phyloP scores from a whole-genome alignment of 2,113 vertebrate species.

The Actinemys pallida region DNA sequence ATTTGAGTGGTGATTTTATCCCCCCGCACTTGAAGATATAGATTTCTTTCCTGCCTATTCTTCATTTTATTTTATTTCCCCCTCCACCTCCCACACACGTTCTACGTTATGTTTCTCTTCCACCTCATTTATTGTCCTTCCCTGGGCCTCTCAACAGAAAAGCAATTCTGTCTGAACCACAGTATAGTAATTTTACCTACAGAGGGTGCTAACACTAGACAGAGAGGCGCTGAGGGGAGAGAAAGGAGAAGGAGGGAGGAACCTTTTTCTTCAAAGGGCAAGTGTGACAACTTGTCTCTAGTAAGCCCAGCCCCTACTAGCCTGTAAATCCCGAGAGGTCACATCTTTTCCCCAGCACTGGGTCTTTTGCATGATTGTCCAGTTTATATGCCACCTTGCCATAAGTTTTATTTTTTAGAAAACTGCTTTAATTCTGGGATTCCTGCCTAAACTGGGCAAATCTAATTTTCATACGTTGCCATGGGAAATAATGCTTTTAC shows the following conservation, averaged over 20 bases:
- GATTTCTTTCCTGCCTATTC: not conserved
- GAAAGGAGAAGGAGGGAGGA: not conserved
- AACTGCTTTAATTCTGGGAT: constrained; percentile 29
- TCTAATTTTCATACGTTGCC: constrained; percentile 8
- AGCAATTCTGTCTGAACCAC: not conserved
- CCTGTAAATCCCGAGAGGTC: not conserved
- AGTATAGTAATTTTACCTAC: not conserved
- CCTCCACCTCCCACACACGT: accelerated
- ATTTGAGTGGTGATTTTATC: not conserved
- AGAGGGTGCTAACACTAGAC: not conserved
- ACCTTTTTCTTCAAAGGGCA: not conserved
- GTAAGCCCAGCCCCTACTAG: not conserved
- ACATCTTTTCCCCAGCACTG: not conserved
- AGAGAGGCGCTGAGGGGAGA: not conserved
- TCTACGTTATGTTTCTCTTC: not conserved
- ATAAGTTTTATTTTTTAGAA: not conserved
- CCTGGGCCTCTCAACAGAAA: not conserved
- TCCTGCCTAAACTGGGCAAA: constrained; percentile 11
- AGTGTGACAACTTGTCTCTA: not conserved
- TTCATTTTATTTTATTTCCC: not conserved
- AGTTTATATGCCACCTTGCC: not conserved
- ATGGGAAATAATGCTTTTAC: constrained; percentile 20
- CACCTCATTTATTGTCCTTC: not conserved
- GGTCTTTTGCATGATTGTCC: constrained; percentile 3
- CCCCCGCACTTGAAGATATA: not conserved